Evolutionary conservation across 2,888 invertebrate species (phyloP), one percentile per base, ranked within the genome.

Genomic region (Hofmannophila pseudospretella): DNA sequence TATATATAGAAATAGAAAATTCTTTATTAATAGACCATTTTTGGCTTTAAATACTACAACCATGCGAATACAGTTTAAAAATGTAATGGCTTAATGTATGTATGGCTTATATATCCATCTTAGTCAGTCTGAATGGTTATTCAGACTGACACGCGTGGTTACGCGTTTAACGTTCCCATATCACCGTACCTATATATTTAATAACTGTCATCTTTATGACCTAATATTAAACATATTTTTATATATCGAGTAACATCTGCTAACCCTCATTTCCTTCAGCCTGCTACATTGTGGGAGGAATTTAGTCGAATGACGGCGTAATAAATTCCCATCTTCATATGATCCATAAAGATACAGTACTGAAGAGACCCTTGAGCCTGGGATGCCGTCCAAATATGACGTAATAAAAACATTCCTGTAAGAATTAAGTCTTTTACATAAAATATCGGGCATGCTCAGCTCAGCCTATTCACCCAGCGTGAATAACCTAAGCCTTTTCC

Each of bases 291-390:
- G 67, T 62, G 65, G 66, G 49, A 49, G 66, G 60, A 76, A 72
- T 75, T 72, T 70, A 61, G 67, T 58, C 55, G 65, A 72, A 75
- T 73, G 73, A 73, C 72, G 68, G 54, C 55, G 69, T 71, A 72
- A 76, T 75, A 76, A 76, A 74, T 74, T 75, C 62, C 49, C 58
- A 58, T 52, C 56, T 57, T 51, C 68, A 64, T 68, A 72, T 71
- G 67, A 73, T 68, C 69, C 71, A 75, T 77, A 77, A 75, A 75
- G 61, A 60, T 57, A 43, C 45, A 51, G 40, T 51, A 43, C 32
- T 45, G 35, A 38, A 40, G 47, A 41, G 42, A 43, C 48, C 29
- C 23, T 23, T 10, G 22, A 19, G 45, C 49, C 43, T 42, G 43
- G 40, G 44, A 39, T 49, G 48, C 44, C 41, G 39, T 34, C 42